Conservation (phyloP, 2,888 invertebrate species). For the Protophormia terraenovae region DNA sequence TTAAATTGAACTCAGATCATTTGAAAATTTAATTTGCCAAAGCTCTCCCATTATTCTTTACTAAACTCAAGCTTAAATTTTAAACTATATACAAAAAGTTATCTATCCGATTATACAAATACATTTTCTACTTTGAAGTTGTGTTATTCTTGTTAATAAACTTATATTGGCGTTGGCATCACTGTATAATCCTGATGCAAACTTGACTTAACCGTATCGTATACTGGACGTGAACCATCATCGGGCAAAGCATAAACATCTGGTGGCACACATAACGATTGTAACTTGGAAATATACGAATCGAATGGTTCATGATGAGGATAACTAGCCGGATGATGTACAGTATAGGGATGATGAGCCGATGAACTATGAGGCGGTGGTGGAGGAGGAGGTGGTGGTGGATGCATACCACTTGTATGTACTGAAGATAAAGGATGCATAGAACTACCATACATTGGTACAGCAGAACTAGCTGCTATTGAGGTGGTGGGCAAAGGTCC, state of each 20-base stretch:
- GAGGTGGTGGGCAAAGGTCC: constrained; percentile 71
- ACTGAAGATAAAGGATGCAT: constrained; percentile 66
- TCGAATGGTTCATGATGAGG: constrained; percentile 95
- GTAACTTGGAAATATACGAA: constrained; percentile 94
- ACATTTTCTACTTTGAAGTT: too few species aligned
- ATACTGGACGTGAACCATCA: constrained; percentile 92
- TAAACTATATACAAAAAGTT: too few species aligned
- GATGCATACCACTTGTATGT: constrained; percentile 59
- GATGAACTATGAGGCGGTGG: constrained; percentile 71
- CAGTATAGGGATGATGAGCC: constrained; percentile 78
- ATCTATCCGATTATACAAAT: too few species aligned
- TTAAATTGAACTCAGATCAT: too few species aligned
- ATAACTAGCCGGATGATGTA: constrained; percentile 76
- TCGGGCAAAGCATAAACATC: constrained; percentile 90
- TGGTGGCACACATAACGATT: constrained; percentile 91
- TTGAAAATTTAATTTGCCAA: too few species aligned
- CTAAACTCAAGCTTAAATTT: too few species aligned
- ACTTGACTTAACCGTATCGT: constrained; percentile 94
- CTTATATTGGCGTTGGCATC: constrained; percentile 93
- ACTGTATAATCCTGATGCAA: constrained; percentile 91
- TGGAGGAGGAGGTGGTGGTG: constrained; percentile 71
- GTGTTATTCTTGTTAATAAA: too few species aligned
- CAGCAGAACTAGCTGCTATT: constrained; percentile 64
- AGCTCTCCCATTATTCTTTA: too few species aligned
- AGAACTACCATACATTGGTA: constrained; percentile 68